These are phyloP conservation scores for Chelon auratus DNA, from an alignment of 2,797 vertebrate species.

Conservation along the genomic window DNA sequence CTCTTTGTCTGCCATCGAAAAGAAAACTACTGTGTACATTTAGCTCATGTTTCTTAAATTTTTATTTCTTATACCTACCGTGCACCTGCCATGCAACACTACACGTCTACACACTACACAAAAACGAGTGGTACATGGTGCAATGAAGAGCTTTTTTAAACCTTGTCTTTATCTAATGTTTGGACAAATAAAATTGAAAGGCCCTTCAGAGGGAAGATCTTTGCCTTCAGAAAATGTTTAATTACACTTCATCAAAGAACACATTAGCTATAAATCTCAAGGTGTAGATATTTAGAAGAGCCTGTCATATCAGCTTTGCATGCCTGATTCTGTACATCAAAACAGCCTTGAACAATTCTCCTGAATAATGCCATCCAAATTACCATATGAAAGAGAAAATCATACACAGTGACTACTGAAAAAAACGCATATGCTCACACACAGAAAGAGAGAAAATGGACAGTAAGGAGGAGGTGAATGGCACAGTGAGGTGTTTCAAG, in stretches of 20 bases:
- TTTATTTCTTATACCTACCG: background rate
- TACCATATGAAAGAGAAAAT: constrained; percentile 55
- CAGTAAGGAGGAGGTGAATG: constrained; percentile 4
- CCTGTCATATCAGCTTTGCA: constrained; percentile 18
- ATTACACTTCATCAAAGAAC: background rate
- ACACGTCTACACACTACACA: constrained; percentile 54
- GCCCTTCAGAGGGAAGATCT: background rate
- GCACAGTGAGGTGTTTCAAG: constrained; percentile 7
- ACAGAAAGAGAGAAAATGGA: constrained; percentile 13
- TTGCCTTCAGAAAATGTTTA: background rate
- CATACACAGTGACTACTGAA: constrained; percentile 15
- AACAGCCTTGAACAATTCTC: constrained; percentile 32
- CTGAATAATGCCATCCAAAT: constrained; percentile 48
- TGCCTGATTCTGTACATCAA: constrained; percentile 41
- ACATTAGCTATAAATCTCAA: constrained; percentile 2
- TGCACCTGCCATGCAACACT: too few species aligned
- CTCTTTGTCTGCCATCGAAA: too few species aligned
- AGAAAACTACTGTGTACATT: too few species aligned
- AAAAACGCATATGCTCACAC: background rate
- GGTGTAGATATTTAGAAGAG: background rate
- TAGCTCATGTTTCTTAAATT: background rate
- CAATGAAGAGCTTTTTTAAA: constrained; percentile 55
- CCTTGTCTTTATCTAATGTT: constrained; percentile 34
- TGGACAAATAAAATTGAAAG: background rate
- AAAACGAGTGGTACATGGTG: constrained; percentile 19